Evolutionary conservation across 2,797 vertebrate species (phyloP), one percentile per base, ranked within the genome.

Genomic region (Myotis pilosus): DNA sequence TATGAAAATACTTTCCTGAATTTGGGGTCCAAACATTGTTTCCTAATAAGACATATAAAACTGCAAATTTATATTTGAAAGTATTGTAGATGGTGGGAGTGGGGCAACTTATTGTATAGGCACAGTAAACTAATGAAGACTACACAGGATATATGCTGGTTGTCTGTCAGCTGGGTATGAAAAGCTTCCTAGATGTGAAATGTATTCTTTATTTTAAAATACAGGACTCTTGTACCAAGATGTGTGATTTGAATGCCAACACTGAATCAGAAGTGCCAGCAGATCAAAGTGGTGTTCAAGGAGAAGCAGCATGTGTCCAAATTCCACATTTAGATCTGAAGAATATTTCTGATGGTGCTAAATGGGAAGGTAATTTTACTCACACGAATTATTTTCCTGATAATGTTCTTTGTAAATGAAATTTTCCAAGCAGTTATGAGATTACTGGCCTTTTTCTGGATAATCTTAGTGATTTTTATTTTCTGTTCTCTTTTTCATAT

Each of bases 301-400:
- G 97, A 93, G 98, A 98, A 95, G 96, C 96, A 95, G 95, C 89
- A 44, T 80, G 89, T 92, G 93, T 98, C 76, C 98, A 98, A 79
- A 97, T 98, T 53, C 97, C 98, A 92, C 98, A 96, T 92, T 97
- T 98, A 95, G 98, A 98, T 94, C 97, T 98, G 98, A 98, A 97
- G 98, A 98, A 96, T 90, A 97, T 98, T 44, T 98, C 98, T 96
- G 98, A 98, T 97, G 97, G 97, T 98, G 98, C 98, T 96, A 98
- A 97, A 95, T 98, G 98, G 98, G 98, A 98, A 98, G 98, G 98
- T 98, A 98, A 98, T 98, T 97, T 96, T 86, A 93, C 71, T 83
- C 53, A 85, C 57, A 95, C 87, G 33, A 68, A 41, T 66, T 97
- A 0, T 88, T 51, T 96, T 72, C 57, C 89, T 93, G 13, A 13